Evolutionary conservation across 2,888 invertebrate species (phyloP).

Genomic region (Agrypnus murinus): DNA sequence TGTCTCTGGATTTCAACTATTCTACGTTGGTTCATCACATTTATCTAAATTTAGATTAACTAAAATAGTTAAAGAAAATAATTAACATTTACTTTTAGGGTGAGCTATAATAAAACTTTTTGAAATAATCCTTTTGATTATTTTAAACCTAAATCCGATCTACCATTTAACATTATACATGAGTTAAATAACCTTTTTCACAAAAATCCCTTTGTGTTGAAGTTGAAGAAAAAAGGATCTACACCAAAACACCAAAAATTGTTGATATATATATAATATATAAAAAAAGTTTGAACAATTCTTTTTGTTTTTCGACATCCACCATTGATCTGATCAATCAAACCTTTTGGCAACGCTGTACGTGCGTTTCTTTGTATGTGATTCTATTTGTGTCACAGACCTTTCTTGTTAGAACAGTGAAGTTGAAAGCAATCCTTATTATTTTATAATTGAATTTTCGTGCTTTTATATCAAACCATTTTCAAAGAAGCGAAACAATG

Average conservation of each 20-base stretch:
- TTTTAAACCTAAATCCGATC: no score
- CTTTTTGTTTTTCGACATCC: neutral
- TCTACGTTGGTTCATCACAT: no score
- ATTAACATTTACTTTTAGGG: no score
- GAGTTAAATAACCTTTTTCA: no score
- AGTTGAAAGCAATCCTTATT: constrained; percentile 15
- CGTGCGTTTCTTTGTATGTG: constrained; percentile 26
- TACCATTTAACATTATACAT: no score
- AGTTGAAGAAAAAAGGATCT: no score
- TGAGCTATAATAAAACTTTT: no score
- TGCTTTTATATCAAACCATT: constrained; percentile 20
- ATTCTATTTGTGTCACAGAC: constrained; percentile 8
- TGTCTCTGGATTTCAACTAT: no score
- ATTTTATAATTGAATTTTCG: constrained; percentile 31
- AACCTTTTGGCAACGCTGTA: constrained; percentile 10
- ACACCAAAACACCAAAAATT: constrained; percentile 2
- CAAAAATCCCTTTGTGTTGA: no score
- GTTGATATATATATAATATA: constrained; percentile 9
- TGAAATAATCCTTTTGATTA: no score
- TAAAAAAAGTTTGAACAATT: constrained; percentile 13
- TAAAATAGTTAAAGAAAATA: no score
- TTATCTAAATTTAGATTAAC: no score
- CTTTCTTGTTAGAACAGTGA: constrained; percentile 19
- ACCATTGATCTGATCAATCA: constrained; percentile 22
- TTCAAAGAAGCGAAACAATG: constrained; percentile 15